Base-by-base conservation (phyloP, 92 coral and sea anemone genomes). In the Umimayanthus kanabou region DNA sequence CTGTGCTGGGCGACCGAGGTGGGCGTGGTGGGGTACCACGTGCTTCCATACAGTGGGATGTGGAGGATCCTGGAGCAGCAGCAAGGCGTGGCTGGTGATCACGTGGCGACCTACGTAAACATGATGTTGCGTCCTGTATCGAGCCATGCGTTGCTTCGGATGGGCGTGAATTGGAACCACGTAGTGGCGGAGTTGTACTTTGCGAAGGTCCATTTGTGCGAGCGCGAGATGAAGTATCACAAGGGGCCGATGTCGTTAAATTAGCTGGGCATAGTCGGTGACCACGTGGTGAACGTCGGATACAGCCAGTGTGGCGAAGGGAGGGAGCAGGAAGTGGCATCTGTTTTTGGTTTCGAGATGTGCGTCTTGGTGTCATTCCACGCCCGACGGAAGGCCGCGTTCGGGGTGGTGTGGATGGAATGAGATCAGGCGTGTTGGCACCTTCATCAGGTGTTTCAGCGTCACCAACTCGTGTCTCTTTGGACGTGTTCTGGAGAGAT, bases 391-490 rank as follows among this genome's bases (percentile, higher is more conserved):
- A 83, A 43, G 50, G 77, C 53, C 73, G 69, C 50, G 76, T 71
- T 20, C 71, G 80, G 15, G 94, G 92, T 4, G 94, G 94, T 29
- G 94, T 92, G 18, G 80, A 85, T 7, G 92, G 89, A 39, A 92
- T 82, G 4, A 92, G 43, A 40, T 80, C 88, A 70, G 81, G 80
- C 33, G 82, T 74, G 39, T 75, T 50, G 9, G 82, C 23, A 50
- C 80, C 64, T 18, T 67, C 73, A 25, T 39, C 50, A 33, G 85
- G 20, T 39, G 4, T 66, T 28, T 42, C 55, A 6, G 11, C 7
- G 7, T 49, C 39, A 85, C 81, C 15, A 23, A 6, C 23, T 39
- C 25, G 33, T 39, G 43, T 57, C 10, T 22, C 6, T 49, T 73
- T 20, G 30, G n/a, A 50, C 9, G 23, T 23, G 9, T 5, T 39